Base-by-base conservation (phyloP, 2,888 invertebrate species). In the Erebia epiphron region DNA sequence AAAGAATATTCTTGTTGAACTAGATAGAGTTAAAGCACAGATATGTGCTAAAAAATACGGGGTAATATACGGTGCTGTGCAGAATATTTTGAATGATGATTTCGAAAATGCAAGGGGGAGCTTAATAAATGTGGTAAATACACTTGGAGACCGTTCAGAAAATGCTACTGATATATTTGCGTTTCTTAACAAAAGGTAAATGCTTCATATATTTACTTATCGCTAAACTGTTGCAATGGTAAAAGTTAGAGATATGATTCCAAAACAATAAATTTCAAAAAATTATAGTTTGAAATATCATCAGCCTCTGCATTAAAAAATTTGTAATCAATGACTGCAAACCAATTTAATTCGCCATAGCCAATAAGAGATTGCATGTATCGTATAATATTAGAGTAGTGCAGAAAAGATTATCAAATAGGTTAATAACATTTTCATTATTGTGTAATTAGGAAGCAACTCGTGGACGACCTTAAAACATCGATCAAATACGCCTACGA, bases 401-500 rank as follows among this genome's bases (percentile, higher is more conserved):
- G 13, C 11, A 46, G 46, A 4, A 13, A 46, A 13, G 13, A 46
- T 46, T 46, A 46, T 13, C 13, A 11, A 46, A 2, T 46, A 46
- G 13, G 1, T 46, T 46, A 13, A 46, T 4, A 10, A 1, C 1
- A 46, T 46, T 46, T 46, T 2, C 1, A 7, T 26, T 26, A 5
- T 7, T 26, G 21, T 57, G 26, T 73, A 52, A 35, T 35, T 7
- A 94, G 93, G 65, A 79, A 82, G 70, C 81, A 87, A 67, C 75
- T 90, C 1, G 73, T 86, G 10, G 73, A 79, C 0, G 78, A 79
- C 2, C 69, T 91, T 3, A 86, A 84, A 70, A 79, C 76, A 0
- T 88, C 88, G 0, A 84, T 88, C 1, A 83, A 83, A 26, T 86
- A 90, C 75, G 79, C 91, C 0, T 89, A 90, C 75, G 92, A 93